Conservation (phyloP, 2,888 invertebrate genomes). For the Agonopterix arenella region DNA sequence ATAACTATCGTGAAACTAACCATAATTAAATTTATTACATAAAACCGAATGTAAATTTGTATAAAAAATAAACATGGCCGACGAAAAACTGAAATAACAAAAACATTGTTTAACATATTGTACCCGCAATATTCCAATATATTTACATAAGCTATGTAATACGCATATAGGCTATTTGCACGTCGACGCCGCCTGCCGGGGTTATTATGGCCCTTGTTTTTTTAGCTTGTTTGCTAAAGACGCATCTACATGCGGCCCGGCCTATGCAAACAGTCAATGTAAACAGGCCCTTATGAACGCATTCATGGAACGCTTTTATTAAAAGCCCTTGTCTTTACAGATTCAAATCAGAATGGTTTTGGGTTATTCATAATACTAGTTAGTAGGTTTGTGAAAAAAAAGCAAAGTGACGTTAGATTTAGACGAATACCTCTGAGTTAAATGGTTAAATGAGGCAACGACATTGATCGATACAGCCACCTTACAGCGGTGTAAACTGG, state of each 20-base stretch:
- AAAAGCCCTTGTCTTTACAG: slow-evolving; percentile 33
- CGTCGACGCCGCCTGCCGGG: slow-evolving; percentile 21
- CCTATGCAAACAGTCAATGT: slow-evolving; percentile 65
- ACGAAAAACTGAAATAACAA: slow-evolving; percentile 39
- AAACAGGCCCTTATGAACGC: slow-evolving; percentile 68
- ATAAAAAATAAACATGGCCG: too few relatives aligned
- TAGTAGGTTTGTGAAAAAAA: not conserved
- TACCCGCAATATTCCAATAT: slow-evolving; percentile 21
- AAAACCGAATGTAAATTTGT: too few relatives aligned
- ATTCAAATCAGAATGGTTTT: slow-evolving; percentile 28
- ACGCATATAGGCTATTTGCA: slow-evolving; percentile 24
- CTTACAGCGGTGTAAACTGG: slow-evolving; percentile 67
- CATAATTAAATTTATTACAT: too few relatives aligned
- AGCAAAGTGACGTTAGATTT: not conserved
- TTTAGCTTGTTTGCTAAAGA: slow-evolving; percentile 71
- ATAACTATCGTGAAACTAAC: too few relatives aligned
- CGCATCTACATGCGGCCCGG: slow-evolving; percentile 68
- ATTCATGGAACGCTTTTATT: slow-evolving; percentile 45
- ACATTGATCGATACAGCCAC: slow-evolving; percentile 42
- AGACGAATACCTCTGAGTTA: too few relatives aligned
- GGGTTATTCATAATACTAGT: slow-evolving; percentile 1
- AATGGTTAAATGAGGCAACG: slow-evolving; percentile 15
- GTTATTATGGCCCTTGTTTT: slow-evolving; percentile 67
- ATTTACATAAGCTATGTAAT: slow-evolving; percentile 41
- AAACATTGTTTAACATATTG: slow-evolving; percentile 27